Percentiles rank a stretch among this genome's conserved stretches.
phyloP scores from a whole-genome alignment of 2,113 vertebrate genomes.

The Sus scrofa region T2T-Sscrofa CM000820.6:27741001-27741500 shows the following conservation, averaged over 20 bases:
- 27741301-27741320: not conserved
- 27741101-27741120: not conserved
- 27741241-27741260: not conserved
- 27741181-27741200: not conserved
- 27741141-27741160: not conserved
- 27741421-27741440: not conserved
- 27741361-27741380: not conserved
- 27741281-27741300: slow-evolving; percentile 2
- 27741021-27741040: not conserved
- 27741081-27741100: not conserved
- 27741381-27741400: not conserved
- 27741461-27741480: not conserved
- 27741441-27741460: not conserved
- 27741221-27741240: not conserved
- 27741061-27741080: not conserved
- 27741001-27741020: too few species aligned
- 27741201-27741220: not conserved
- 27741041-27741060: not conserved
- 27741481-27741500: not conserved
- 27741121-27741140: not conserved
- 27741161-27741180: not conserved
- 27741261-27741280: slow-evolving; percentile 12
- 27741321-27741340: not conserved
- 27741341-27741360: not conserved
- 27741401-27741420: not conserved